Percentiles rank a stretch among this genome's conserved stretches.
Evolutionary conservation across 2,797 vertebrate genomes (phyloP).

Genomic region (Prionace glauca): DNA sequence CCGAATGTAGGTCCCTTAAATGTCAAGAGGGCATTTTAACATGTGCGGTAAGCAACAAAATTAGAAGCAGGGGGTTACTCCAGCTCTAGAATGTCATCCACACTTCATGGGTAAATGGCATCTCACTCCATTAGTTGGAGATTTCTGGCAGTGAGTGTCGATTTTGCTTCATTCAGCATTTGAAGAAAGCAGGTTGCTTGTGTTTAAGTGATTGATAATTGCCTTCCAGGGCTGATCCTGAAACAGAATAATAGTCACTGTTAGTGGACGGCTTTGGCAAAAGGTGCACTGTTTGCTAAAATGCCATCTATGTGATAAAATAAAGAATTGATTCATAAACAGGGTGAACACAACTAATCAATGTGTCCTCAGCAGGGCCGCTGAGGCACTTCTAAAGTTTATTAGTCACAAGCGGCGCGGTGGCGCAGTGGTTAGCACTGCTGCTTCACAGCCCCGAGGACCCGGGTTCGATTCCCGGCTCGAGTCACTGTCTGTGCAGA

Average conservation of each 20-base stretch:
- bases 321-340: conserved; percentile 10
- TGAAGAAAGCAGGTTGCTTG: neutral
- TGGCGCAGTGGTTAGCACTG: no score
- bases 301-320: neutral
- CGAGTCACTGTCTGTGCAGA: no score
- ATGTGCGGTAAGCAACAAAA: no score
- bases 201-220: neutral
- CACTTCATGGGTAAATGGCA: neutral
- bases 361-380: neutral
- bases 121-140: neutral
- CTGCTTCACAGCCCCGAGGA: no score
- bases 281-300: neutral
- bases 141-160: neutral
- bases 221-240: neutral
- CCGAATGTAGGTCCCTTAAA: neutral
- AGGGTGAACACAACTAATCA: neutral
- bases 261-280: conserved; percentile 15
- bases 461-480: no score
- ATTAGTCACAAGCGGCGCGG: no score
- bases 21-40: conserved; percentile 34
- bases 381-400: neutral
- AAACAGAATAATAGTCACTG: conserved; percentile 4
- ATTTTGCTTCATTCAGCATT: neutral
- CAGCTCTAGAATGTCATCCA: neutral
- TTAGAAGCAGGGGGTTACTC: neutral